These are phyloP conservation scores for Cylindroiulus punctatus DNA, from an alignment of 2,888 invertebrate species.

Conservation along the genomic window DNA sequence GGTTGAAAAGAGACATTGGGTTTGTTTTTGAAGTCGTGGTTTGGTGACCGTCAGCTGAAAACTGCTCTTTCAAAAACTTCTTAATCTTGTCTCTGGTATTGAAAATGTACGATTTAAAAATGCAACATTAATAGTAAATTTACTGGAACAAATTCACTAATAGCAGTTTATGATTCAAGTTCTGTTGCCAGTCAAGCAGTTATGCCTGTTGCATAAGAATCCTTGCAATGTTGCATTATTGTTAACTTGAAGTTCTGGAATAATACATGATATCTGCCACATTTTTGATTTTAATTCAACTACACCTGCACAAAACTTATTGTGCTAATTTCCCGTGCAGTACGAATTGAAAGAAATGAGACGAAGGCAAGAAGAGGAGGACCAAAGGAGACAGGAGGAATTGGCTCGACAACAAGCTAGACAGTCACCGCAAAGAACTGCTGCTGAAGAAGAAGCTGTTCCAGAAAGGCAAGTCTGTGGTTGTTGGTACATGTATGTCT, in stretches of 20 bases:
- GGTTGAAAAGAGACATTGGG: not conserved
- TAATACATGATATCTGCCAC: not conserved
- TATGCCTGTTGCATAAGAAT: no score
- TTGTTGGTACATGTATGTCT: not conserved
- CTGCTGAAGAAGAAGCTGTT: conserved; percentile 65
- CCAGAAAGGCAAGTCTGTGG: conserved; percentile 61
- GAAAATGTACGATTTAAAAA: no score
- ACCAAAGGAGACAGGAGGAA: conserved; percentile 67
- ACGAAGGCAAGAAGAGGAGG: conserved; percentile 71
- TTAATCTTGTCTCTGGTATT: no score
- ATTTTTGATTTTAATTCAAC: not conserved
- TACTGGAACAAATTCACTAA: no score
- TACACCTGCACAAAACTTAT: not conserved
- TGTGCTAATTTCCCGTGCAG: conserved; percentile 69
- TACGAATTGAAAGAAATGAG: conserved; percentile 97
- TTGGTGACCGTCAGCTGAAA: not conserved
- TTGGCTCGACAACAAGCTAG: conserved; percentile 78
- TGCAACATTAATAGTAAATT: no score
- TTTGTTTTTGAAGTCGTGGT: not conserved
- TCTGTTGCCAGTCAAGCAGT: no score
- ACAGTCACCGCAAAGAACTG: conserved; percentile 70
- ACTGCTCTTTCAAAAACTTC: no score
- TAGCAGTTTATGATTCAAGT: no score
- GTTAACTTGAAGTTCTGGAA: conserved; percentile 27
- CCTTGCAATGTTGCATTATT: not conserved